phyloP scores from a whole-genome alignment of 2,888 invertebrate genomes.

The Sphaerophoria taeniata region DNA sequence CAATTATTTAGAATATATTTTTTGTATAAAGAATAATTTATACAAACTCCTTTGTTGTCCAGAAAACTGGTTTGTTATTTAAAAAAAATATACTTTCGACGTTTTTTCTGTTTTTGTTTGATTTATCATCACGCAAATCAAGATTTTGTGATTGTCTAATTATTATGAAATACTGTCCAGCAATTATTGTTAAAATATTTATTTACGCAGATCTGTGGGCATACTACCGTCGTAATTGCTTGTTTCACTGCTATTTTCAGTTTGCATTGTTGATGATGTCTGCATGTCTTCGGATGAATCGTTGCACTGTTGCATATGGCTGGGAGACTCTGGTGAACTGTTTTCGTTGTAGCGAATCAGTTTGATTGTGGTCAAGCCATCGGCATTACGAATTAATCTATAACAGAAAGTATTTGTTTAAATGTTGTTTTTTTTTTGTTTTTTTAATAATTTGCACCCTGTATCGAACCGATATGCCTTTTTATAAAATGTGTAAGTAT shows the following conservation, averaged over 20 bases:
- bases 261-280: constrained; percentile 70
- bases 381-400: constrained; percentile 83
- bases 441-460: too few species aligned
- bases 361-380: constrained; percentile 83
- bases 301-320: constrained; percentile 63
- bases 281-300: constrained; percentile 71
- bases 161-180: constrained; percentile 55
- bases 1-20: constrained; percentile 30
- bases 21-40: constrained; percentile 69
- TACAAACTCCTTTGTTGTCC: constrained; percentile 59
- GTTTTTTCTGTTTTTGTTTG: constrained; percentile 13
- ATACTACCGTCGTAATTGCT: constrained; percentile 72
- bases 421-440: too few species aligned
- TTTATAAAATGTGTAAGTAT: too few species aligned
- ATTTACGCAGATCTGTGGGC: constrained; percentile 78
- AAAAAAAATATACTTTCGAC: constrained; percentile 57
- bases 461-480: too few species aligned
- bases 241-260: constrained; percentile 76
- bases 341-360: constrained; percentile 81
- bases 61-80: constrained; percentile 70
- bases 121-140: constrained; percentile 38
- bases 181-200: constrained; percentile 27
- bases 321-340: constrained; percentile 67
- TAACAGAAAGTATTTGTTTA: constrained; percentile 13
- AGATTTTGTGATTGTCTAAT: constrained; percentile 65